Conservation (phyloP, 2,113 vertebrate genomes). For the Prietella phreatophila region DNA sequence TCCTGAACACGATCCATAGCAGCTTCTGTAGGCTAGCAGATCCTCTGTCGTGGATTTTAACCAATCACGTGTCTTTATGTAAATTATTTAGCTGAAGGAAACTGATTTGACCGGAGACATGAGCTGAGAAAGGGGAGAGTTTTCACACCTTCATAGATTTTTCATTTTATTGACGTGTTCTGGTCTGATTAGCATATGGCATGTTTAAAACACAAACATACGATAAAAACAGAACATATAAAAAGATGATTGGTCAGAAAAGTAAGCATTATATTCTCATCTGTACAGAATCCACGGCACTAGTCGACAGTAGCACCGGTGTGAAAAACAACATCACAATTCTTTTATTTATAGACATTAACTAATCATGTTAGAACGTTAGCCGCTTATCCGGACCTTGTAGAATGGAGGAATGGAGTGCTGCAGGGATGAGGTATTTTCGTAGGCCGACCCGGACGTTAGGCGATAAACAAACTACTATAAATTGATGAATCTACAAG, state of each 20-base stretch:
- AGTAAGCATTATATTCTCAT: background rate
- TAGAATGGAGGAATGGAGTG: no score
- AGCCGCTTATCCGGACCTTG: no score
- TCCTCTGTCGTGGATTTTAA: background rate
- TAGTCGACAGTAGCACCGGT: no score
- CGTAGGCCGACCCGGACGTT: no score
- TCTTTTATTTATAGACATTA: no score
- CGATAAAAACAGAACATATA: background rate
- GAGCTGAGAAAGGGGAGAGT: background rate
- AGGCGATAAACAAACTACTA: no score
- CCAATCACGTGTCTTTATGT: background rate
- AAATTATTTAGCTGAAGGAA: background rate
- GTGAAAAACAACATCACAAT: background rate
- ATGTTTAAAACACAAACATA: background rate
- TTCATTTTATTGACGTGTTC: background rate
- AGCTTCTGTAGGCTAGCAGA: background rate
- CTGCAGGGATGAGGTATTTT: no score
- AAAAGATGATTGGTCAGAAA: background rate
- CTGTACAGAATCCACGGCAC: no score
- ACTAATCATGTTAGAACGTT: no score
- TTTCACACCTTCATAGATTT: background rate
- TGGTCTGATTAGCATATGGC: background rate
- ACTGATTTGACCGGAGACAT: background rate
- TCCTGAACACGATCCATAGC: background rate
- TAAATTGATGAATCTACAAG: no score